Conservation (phyloP, 2,113 vertebrate species). For the Salvator merianae region DNA sequence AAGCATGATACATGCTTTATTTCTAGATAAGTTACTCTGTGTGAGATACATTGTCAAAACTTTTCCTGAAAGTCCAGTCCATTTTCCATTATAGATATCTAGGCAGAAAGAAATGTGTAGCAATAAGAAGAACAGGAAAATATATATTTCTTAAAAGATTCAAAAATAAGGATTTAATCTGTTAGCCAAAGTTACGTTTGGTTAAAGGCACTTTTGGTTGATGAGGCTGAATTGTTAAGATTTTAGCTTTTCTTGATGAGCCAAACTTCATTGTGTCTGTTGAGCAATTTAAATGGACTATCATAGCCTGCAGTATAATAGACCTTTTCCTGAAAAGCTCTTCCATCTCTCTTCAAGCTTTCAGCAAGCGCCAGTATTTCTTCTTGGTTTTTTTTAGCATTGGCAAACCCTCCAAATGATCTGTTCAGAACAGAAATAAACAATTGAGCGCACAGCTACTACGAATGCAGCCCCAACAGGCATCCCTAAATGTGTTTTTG, state of each 20-base stretch:
- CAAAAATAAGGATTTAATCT: not conserved
- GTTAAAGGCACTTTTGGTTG: slow-evolving; percentile 36
- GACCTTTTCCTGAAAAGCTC: slow-evolving; percentile 72
- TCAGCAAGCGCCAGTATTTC: slow-evolving; percentile 77
- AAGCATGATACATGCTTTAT: not conserved
- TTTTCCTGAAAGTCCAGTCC: not conserved
- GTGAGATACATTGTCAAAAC: not conserved
- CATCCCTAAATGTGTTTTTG: too few species aligned
- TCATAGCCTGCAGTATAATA: slow-evolving; percentile 81
- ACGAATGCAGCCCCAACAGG: not conserved
- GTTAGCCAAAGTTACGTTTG: slow-evolving; percentile 9
- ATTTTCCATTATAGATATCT: not conserved
- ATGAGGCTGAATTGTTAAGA: slow-evolving; percentile 25
- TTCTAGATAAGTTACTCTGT: not conserved
- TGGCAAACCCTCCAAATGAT: slow-evolving; percentile 76
- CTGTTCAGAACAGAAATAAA: slow-evolving; percentile 57
- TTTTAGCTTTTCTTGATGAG: slow-evolving; percentile 68
- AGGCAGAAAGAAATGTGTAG: not conserved
- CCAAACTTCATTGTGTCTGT: slow-evolving; percentile 82
- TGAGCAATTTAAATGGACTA: slow-evolving; percentile 79
- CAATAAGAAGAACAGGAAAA: not conserved
- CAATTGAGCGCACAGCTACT: not conserved
- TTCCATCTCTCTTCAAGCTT: slow-evolving; percentile 77
- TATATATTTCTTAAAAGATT: slow-evolving; percentile 6
- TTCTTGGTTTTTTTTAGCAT: slow-evolving; percentile 76